Evolutionary conservation across 2,888 invertebrate species (phyloP).

Genomic region (Agrenia bidenticulata): DNA sequence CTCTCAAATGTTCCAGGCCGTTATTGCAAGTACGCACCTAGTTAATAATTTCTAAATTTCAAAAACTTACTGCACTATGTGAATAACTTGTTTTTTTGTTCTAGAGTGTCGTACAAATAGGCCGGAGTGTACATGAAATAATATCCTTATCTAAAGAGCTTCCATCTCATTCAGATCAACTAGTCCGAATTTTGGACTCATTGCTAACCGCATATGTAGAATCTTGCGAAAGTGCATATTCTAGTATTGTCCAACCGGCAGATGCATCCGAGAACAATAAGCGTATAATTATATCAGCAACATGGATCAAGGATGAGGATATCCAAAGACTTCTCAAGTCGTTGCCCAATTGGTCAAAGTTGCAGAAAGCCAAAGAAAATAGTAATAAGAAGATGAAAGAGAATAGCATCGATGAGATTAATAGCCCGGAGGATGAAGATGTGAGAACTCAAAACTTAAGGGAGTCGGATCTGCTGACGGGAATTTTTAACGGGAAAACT

Average conservation of each 20-base stretch:
- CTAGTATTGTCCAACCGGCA: constrained; percentile 70
- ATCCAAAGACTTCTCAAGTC: constrained; percentile 88
- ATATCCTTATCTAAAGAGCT: constrained; percentile 68
- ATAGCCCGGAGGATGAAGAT: constrained; percentile 75
- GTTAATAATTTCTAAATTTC: not conserved
- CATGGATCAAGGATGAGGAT: constrained; percentile 88
- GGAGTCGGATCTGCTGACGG: constrained; percentile 90
- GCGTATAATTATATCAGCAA: constrained; percentile 75
- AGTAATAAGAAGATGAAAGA: constrained; percentile 55
- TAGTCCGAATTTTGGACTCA: constrained; percentile 71
- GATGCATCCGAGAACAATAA: constrained; percentile 66
- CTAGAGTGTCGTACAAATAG: constrained; percentile 73
- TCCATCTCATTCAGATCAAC: constrained; percentile 73
- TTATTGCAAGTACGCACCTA: constrained; percentile 64
- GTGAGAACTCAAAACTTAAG: constrained; percentile 75
- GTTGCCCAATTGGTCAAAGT: constrained; percentile 74
- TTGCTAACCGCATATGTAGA: constrained; percentile 72
- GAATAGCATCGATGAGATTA: constrained; percentile 62
- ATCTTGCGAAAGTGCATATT: constrained; percentile 72
- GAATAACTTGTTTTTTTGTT: constrained; percentile 16
- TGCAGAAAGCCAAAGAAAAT: constrained; percentile 60
- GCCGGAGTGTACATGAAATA: constrained; percentile 68
- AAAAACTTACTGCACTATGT: not conserved
- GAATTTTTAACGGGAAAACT: constrained; percentile 84
- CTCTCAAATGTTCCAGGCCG: constrained; percentile 66